Evolutionary conservation across 2,113 vertebrate genomes (phyloP), one percentile per base, ranked within the genome.

Genomic region (Sander lucioperca): DNA sequence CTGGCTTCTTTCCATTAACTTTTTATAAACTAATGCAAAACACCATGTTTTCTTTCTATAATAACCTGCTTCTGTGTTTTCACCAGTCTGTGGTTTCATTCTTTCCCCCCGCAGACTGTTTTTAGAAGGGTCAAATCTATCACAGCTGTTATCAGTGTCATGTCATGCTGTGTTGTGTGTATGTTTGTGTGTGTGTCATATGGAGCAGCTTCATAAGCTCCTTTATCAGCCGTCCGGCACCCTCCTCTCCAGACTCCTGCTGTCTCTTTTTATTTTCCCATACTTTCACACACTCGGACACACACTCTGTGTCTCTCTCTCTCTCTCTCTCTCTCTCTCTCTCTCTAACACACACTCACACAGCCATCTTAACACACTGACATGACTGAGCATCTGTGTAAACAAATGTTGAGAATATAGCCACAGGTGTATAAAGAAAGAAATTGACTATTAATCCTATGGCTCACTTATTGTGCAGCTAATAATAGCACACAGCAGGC

Each of bases 141-240:
- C 91, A 90, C 65, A 84, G 92, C 90, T 92, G 88, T 94, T 94
- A 95, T 95, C 94, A 86, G 87, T 88, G 82, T 86, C 77, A 64
- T 85, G 90, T 93, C 93, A 85, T 78, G 82, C 87, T 90, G 86
- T 57, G 88, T 64, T 94, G 89, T 92, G 83, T 93, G 94, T 93
- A 10, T 81, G 77, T 94, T 92, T 89, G 86, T 88, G 93, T 91
- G 84, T 39, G 77, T 87, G 84, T 88, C 85, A 87, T 86, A 88
- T 67, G 8, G 84, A 21, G 74, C 43, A 50, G 90, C 91, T 91
- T 93, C 91, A 92, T 91, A 88, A 90, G 75, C 92, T 86, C 80
- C 71, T 86, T 93, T 93, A 94, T 94, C 90, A 93, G 87, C 63
- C 25, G 18, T 71, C 51, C 66, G 56, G 70, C 86, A 79, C 86